These are phyloP conservation scores for Erpornis zantholeuca DNA, from an alignment of 2,113 vertebrate genomes.

Conservation along the genomic window DNA sequence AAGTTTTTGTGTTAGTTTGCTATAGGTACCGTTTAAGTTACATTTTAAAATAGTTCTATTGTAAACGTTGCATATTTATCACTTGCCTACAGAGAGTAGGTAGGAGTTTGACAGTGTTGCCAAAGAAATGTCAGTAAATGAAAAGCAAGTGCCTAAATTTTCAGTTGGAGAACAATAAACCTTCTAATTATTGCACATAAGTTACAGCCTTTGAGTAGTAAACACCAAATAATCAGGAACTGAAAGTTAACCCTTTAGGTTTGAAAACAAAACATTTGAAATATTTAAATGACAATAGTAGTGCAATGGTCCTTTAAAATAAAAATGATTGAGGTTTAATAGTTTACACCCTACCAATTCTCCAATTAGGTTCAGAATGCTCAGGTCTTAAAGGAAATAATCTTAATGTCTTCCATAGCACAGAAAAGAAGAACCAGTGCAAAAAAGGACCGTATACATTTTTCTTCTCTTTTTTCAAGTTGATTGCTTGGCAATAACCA, in stretches of 20 bases:
- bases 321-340: neutral
- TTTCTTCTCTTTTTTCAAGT: neutral
- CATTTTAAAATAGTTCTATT: conserved; percentile 57
- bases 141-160: conserved; percentile 56
- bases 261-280: neutral
- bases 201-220: neutral
- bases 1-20: neutral
- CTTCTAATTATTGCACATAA: conserved; percentile 50
- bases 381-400: neutral
- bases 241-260: neutral
- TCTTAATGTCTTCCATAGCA: neutral
- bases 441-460: neutral
- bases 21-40: conserved; percentile 7
- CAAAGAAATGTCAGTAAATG: conserved; percentile 65
- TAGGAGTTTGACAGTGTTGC: conserved; percentile 59
- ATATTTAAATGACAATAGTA: neutral
- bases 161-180: conserved; percentile 26
- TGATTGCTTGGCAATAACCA: neutral
- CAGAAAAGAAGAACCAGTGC: neutral
- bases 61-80: conserved; percentile 39
- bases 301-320: neutral
- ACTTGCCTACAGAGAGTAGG: conserved; percentile 56
- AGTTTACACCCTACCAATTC: neutral
- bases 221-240: conserved; percentile 14
- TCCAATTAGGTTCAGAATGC: neutral